A percentile compares a stretch with the other conserved stretches of the same genome.
phyloP scores from a whole-genome alignment of 2,888 invertebrate genomes.

The Lithophane socia region DNA sequence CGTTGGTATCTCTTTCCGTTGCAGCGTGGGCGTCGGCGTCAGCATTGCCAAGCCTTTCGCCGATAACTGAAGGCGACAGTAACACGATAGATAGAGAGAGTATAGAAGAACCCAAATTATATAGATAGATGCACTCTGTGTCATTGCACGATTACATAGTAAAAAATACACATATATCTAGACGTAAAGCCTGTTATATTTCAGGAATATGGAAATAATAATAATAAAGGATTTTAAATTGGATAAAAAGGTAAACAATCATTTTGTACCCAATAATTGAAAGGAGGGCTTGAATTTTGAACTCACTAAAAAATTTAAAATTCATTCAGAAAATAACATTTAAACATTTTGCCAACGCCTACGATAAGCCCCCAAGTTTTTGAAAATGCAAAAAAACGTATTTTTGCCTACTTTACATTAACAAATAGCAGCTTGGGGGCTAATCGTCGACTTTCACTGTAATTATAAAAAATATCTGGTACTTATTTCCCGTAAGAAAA shows the following conservation, averaged over 20 bases:
- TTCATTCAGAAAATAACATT: not conserved
- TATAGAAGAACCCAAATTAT: slow-evolving; percentile 65
- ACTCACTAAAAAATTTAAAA: not conserved
- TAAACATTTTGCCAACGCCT: too few relatives aligned
- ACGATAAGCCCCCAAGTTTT: not conserved
- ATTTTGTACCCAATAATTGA: slow-evolving; percentile 29
- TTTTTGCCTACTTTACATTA: not conserved
- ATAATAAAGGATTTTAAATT: slow-evolving; percentile 24
- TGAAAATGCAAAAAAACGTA: not conserved
- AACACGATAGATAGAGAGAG: slow-evolving; percentile 73
- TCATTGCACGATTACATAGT: slow-evolving; percentile 47
- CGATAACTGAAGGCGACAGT: slow-evolving; percentile 82
- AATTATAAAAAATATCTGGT: not conserved
- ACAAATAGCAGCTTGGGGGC: not conserved
- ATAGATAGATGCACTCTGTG: slow-evolving; percentile 44
- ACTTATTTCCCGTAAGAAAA: not conserved
- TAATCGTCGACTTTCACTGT: not conserved
- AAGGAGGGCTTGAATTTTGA: not conserved
- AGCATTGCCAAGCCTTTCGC: slow-evolving; percentile 84
- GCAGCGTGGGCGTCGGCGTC: slow-evolving; percentile 83
- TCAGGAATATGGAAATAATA: slow-evolving; percentile 12
- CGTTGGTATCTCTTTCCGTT: slow-evolving; percentile 75
- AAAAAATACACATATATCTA: slow-evolving; percentile 53
- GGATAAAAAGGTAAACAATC: slow-evolving; percentile 8
- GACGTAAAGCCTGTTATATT: slow-evolving; percentile 33